Base-by-base conservation (phyloP, 2,797 vertebrate genomes). In the Siniperca undulata region DNA sequence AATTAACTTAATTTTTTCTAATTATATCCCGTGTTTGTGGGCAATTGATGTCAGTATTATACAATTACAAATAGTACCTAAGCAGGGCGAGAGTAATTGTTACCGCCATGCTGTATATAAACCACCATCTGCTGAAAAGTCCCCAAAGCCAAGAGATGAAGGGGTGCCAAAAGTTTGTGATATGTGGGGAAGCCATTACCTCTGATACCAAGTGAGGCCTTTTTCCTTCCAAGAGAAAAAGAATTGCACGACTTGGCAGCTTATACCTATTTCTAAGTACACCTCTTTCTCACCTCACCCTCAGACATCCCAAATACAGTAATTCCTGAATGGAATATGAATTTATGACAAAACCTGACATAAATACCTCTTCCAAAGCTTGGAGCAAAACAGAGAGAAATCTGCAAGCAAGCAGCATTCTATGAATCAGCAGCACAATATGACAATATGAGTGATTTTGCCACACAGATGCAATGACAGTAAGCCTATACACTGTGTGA, bases 271-370 rank as follows among this genome's bases (percentile, higher is more conserved):
- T 81, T 73, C 80, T 69, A 80, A 84, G 59, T 42, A 46, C 53
- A 69, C 70, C 69, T 78, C 56, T 79, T 84, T 65, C 61, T 89
- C 84, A 68, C 53, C 58, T 82, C 78, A 52, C 38, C 24, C 56
- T 77, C 48, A 55, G 38, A 77, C 73, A 68, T 74, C 68, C 48
- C 62, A 80, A 83, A 78, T 12, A 70, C 58, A 85, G 53, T 59
- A 61, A 80, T 81, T 86, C 38, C 72, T 74, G 65, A 46, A 75
- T 87, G 58, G 88, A 74, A 81, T 73, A 83, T 75, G 75, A 71
- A 78, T 80, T 66, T 24, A 27, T 44, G 69, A 76, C 65, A 77
- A 69, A 86, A 59, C 52, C 71, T 76, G 80, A 80, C 61, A 70
- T 3, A 8, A 83, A 77, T 77, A 44, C 30, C 27, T 79, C 42